Percentiles rank a stretch among this genome's conserved stretches.
phyloP scores from a whole-genome alignment of 1,140 invertebrate genomes.

The Hycleus phaleratus region DNA sequence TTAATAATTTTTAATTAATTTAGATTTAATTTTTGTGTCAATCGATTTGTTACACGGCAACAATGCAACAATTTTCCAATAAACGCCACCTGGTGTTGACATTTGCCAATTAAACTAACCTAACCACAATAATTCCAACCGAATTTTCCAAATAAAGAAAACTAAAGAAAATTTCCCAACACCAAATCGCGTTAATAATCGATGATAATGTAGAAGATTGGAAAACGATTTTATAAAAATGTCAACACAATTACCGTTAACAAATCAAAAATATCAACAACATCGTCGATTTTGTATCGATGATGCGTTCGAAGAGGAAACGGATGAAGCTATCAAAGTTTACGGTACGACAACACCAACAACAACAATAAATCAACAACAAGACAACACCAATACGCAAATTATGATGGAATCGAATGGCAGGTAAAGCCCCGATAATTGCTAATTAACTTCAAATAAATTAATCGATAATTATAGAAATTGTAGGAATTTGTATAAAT shows the following conservation, averaged over 20 bases:
- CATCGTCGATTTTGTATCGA: constrained; percentile 66
- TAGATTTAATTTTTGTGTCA: too few relatives aligned
- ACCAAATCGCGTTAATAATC: too few relatives aligned
- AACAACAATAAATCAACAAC: constrained; percentile 17
- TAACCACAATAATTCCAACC: too few relatives aligned
- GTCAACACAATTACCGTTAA: constrained; percentile 30
- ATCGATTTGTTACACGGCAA: too few relatives aligned
- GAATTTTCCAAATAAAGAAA: too few relatives aligned
- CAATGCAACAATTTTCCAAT: too few relatives aligned
- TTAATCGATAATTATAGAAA: background rate
- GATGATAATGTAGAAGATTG: too few relatives aligned
- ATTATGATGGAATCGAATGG: constrained; percentile 23
- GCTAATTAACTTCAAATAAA: background rate
- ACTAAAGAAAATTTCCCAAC: too few relatives aligned
- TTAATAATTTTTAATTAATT: too few relatives aligned
- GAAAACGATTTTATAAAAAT: constrained; percentile 10
- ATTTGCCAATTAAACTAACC: too few relatives aligned
- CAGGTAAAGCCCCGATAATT: background rate
- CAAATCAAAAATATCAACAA: constrained; percentile 22
- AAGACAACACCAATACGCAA: constrained; percentile 29
- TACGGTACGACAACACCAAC: constrained; percentile 58
- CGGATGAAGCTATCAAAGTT: constrained; percentile 67
- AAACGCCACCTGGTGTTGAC: too few relatives aligned
- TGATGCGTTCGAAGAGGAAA: constrained; percentile 74
- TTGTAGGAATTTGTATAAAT: constrained; percentile 53